Percentiles rank a stretch among this genome's conserved stretches.
These are phyloP conservation scores for Merops nubicus DNA, from an alignment of 2,113 vertebrate species.

Conservation along the genomic window DNA sequence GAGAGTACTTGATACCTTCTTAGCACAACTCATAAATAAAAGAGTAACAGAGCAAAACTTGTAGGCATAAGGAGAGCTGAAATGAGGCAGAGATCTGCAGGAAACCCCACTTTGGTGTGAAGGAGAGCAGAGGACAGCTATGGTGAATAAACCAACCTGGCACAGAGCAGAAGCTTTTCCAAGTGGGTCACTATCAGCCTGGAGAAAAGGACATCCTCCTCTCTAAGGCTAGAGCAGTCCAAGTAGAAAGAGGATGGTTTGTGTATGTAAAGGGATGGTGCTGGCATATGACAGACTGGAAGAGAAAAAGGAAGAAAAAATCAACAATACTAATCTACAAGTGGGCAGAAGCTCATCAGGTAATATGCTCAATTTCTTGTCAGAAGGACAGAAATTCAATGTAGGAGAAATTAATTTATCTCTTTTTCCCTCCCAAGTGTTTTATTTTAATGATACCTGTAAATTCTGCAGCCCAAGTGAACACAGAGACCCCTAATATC, in stretches of 20 bases:
- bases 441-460: not conserved
- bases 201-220: not conserved
- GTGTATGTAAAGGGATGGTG: not conserved
- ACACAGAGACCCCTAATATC: not conserved
- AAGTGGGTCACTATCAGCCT: not conserved
- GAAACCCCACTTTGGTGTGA: not conserved
- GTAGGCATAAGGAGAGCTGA: not conserved
- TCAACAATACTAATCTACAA: not conserved
- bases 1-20: not conserved
- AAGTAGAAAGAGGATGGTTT: not conserved
- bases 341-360: not conserved
- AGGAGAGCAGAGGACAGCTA: not conserved
- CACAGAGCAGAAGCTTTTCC: not conserved
- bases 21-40: not conserved
- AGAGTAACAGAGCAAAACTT: not conserved
- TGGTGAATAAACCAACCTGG: not conserved
- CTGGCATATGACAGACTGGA: not conserved
- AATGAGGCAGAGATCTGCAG: not conserved
- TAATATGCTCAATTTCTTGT: fast-evolving
- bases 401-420: fast-evolving
- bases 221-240: not conserved
- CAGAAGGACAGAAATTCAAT: not conserved
- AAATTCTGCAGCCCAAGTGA: not conserved
- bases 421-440: fast-evolving
- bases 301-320: not conserved